phyloP scores from a whole-genome alignment of 2,113 vertebrate genomes.

The Python bivittatus region DNA sequence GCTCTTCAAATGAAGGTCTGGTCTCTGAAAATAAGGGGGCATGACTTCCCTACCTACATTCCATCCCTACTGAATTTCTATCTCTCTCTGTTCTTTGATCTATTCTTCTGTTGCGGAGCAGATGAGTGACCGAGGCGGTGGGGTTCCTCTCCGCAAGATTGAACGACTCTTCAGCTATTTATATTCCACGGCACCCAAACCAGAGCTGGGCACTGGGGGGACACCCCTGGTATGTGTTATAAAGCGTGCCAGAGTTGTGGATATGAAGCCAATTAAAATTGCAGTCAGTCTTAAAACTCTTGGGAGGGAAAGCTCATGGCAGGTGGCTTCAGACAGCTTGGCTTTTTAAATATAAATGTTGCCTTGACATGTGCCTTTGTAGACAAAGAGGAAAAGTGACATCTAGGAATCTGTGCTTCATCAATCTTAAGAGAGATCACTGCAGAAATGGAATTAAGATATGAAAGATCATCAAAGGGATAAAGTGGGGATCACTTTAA shows the following conservation, averaged over 20 bases:
- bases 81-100: not conserved
- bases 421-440: not conserved
- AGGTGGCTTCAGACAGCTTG: not conserved
- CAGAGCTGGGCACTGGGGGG: constrained; percentile 76
- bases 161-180: constrained; percentile 95
- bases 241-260: no score
- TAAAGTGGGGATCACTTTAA: not conserved
- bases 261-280: not conserved
- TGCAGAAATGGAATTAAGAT: not conserved
- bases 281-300: not conserved
- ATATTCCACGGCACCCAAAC: constrained; percentile 91
- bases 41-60: not conserved
- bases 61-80: not conserved
- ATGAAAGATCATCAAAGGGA: not conserved
- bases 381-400: not conserved
- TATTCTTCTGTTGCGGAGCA: constrained; percentile 34
- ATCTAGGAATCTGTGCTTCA: not conserved
- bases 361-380: not conserved
- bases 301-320: not conserved
- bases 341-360: not conserved
- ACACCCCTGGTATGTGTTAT: constrained; percentile 79
- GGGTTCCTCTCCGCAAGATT: constrained; percentile 87
- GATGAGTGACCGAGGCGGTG: constrained; percentile 91
- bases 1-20: not conserved
- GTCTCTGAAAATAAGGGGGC: not conserved